Conservation (phyloP, 2,888 invertebrate species). For the Drosophila maculinotata region DNA sequence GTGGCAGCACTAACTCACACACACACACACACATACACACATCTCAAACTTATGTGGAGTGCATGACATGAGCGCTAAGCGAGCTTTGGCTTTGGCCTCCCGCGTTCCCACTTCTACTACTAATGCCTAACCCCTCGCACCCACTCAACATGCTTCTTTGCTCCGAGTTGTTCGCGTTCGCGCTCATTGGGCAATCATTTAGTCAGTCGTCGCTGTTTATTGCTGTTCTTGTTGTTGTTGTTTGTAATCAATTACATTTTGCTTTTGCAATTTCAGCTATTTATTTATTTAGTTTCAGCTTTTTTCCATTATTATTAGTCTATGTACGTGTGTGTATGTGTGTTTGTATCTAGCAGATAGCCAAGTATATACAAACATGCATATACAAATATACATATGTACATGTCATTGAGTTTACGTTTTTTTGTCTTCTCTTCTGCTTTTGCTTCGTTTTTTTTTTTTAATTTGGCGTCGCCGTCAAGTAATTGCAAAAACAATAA, state of each 20-base stretch:
- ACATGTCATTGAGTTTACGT: slow-evolving; percentile 68
- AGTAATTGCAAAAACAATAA: slow-evolving; percentile 82
- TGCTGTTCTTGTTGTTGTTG: slow-evolving; percentile 49
- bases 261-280: slow-evolving; percentile 81
- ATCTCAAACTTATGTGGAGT: slow-evolving; percentile 68
- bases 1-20: slow-evolving; percentile 34
- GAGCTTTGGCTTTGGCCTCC: slow-evolving; percentile 59
- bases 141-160: slow-evolving; percentile 22
- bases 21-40: slow-evolving; percentile 12
- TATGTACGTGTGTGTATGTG: slow-evolving; percentile 48
- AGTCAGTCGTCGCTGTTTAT: slow-evolving; percentile 57
- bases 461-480: slow-evolving; percentile 57
- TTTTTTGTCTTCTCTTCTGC: slow-evolving; percentile 49
- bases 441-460: slow-evolving; percentile 42
- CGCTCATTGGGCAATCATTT: slow-evolving; percentile 80
- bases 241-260: slow-evolving; percentile 77
- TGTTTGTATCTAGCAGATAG: slow-evolving; percentile 74
- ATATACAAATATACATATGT: slow-evolving; percentile 29
- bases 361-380: slow-evolving; percentile 32
- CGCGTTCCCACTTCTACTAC: slow-evolving; percentile 15
- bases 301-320: slow-evolving; percentile 75
- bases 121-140: slow-evolving; percentile 5
- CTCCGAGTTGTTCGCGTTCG: slow-evolving; percentile 51
- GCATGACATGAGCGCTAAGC: slow-evolving; percentile 74
- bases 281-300: slow-evolving; percentile 80